Conservation (phyloP, 2,797 vertebrate genomes). For the Peromyscus attwateri region DNA sequence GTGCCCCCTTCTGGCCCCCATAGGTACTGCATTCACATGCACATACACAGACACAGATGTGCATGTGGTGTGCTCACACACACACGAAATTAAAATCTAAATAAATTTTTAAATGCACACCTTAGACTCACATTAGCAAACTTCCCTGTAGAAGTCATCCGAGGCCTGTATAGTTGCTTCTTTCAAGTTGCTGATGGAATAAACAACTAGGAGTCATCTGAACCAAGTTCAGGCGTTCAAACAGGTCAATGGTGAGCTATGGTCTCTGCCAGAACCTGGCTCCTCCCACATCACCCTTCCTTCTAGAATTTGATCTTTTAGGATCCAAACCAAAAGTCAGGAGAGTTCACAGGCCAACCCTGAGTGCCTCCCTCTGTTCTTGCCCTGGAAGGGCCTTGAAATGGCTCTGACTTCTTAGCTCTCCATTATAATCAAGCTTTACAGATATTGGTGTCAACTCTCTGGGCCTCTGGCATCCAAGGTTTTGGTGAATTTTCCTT, state of each 20-base stretch:
- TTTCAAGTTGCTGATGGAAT: background rate
- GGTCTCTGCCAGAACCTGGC: background rate
- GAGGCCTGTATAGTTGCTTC: background rate
- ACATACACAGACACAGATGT: background rate
- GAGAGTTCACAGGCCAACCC: background rate
- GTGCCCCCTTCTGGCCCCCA: background rate
- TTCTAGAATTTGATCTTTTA: no score
- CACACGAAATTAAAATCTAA: background rate
- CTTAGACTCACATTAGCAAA: background rate
- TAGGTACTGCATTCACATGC: no score
- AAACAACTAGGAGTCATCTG: background rate
- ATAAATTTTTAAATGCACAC: background rate
- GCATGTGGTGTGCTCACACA: background rate
- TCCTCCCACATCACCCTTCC: background rate
- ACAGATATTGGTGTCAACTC: background rate
- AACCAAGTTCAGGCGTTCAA: background rate
- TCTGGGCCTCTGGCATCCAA: background rate
- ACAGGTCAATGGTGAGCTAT: background rate
- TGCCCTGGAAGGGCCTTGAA: background rate
- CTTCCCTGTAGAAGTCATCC: background rate
- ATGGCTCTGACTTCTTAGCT: background rate
- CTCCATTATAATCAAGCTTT: background rate
- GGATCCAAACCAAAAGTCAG: background rate
- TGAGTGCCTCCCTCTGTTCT: background rate
- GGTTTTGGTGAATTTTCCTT: background rate